Percentiles rank a stretch among this genome's conserved stretches.
These are phyloP conservation scores for Diadumene lineata DNA, from an alignment of 92 coral and sea anemone species.

Conservation along the genomic window DNA sequence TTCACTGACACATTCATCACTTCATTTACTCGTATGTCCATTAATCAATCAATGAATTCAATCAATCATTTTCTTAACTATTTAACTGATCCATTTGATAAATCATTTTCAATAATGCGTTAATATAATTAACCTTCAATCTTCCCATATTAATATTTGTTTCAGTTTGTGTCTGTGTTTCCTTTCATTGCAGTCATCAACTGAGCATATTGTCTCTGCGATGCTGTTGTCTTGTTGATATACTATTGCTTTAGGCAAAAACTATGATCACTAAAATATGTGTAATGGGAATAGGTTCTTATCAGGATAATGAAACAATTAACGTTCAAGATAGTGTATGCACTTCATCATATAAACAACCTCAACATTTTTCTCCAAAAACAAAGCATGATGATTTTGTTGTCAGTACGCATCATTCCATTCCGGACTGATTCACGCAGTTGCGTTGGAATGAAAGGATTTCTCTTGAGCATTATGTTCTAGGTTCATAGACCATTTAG, in stretches of 20 bases:
- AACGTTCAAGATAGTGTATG: not conserved
- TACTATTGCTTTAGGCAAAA: not conserved
- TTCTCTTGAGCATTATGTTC: not conserved
- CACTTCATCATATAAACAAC: not conserved
- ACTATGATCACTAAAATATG: conserved; percentile 4
- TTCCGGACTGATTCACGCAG: not conserved
- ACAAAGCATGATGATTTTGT: no score
- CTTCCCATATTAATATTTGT: no score
- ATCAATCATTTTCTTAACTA: no score
- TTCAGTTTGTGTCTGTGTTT: no score
- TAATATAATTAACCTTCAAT: no score
- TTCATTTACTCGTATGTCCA: not conserved
- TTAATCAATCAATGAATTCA: not conserved
- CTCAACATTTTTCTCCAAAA: no score
- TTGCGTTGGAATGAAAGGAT: not conserved
- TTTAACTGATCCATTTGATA: no score
- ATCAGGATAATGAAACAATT: not conserved
- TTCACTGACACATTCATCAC: not conserved
- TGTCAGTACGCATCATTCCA: no score
- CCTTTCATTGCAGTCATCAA: not conserved
- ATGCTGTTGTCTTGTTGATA: not conserved
- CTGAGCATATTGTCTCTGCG: not conserved
- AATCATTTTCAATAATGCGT: no score
- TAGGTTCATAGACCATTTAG: not conserved
- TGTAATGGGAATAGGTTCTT: not conserved